A percentile compares a stretch with the other conserved stretches of the same genome.
Evolutionary conservation across 2,797 vertebrate species (phyloP).

Genomic region (Emys orbicularis): DNA sequence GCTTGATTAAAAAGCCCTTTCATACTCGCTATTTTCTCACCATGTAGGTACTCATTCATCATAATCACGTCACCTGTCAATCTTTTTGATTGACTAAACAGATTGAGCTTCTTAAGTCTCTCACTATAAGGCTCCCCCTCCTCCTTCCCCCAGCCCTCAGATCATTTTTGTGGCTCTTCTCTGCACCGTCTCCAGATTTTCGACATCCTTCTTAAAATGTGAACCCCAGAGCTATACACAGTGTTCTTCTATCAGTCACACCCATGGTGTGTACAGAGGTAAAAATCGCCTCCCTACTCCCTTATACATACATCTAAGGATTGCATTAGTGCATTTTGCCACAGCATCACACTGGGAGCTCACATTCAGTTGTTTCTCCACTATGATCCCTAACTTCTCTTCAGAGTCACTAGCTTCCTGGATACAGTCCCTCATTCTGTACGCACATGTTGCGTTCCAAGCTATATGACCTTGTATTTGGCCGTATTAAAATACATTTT

Average conservation of each 20-base stretch:
- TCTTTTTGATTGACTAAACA: neutral
- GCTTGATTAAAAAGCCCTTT: neutral
- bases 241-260: neutral
- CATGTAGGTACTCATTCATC: neutral
- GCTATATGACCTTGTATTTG: neutral
- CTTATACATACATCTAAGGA: neutral
- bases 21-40: neutral
- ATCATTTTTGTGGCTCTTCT: neutral
- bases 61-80: neutral
- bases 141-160: neutral
- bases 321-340: neutral
- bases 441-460: accelerated
- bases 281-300: neutral
- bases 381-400: neutral
- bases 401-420: neutral
- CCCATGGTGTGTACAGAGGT: neutral
- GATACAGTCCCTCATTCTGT: neutral
- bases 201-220: neutral
- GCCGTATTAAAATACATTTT: neutral
- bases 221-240: neutral
- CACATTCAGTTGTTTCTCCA: neutral
- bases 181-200: neutral
- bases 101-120: neutral
- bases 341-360: neutral
- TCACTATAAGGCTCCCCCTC: neutral